A percentile compares a stretch with the other conserved stretches of the same genome.
Evolutionary conservation across 2,113 vertebrate genomes (phyloP).

Genomic region (Albula glossodonta): DNA sequence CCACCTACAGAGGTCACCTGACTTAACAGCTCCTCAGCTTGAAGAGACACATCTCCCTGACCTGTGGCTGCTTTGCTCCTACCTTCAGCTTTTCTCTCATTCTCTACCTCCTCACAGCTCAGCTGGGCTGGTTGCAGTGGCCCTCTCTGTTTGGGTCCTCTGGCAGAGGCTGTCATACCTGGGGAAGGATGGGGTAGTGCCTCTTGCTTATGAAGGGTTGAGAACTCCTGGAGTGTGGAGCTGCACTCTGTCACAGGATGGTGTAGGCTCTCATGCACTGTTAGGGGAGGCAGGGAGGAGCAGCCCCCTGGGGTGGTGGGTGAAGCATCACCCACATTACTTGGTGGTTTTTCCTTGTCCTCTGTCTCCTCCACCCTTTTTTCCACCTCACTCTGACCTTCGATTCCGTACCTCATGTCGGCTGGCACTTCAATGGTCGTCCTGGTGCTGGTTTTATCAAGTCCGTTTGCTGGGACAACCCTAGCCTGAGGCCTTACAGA

Average conservation of each 20-base stretch:
- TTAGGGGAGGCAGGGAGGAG: slow-evolving; percentile 70
- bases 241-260: slow-evolving; percentile 70
- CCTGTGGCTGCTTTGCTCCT: slow-evolving; percentile 30
- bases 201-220: slow-evolving; percentile 46
- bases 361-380: not conserved
- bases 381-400: slow-evolving; percentile 42
- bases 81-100: slow-evolving; percentile 14
- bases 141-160: slow-evolving; percentile 27
- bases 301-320: slow-evolving; percentile 37
- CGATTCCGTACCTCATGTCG: slow-evolving; percentile 34
- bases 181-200: not conserved
- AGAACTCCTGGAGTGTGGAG: slow-evolving; percentile 61
- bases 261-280: slow-evolving; percentile 67
- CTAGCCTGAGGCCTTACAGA: slow-evolving; percentile 23
- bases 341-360: slow-evolving; percentile 11
- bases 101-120: not conserved
- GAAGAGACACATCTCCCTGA: slow-evolving; percentile 10
- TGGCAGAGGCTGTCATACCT: slow-evolving; percentile 5
- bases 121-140: slow-evolving; percentile 16
- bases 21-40: slow-evolving; percentile 6
- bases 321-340: slow-evolving; percentile 29
- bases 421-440: slow-evolving; percentile 34
- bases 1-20: slow-evolving; percentile 19
- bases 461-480: slow-evolving; percentile 18
- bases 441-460: slow-evolving; percentile 21